Conservation (phyloP, 1,140 invertebrate genomes). For the Leptinotarsa undecemlineata region DNA sequence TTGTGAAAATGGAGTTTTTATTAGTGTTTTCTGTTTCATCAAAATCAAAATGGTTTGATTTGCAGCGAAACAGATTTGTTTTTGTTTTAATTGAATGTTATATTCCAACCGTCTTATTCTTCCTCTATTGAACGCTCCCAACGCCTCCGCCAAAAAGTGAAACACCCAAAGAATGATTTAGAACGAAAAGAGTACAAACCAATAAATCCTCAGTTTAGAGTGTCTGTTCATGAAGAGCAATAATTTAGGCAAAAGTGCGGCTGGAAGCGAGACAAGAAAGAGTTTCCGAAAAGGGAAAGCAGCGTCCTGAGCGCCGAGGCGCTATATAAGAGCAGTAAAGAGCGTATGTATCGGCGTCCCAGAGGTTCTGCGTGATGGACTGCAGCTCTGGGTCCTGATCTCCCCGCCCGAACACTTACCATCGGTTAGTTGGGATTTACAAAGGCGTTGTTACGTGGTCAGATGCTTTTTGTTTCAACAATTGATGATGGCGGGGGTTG, state of each 20-base stretch:
- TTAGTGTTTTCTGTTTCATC: too few species aligned
- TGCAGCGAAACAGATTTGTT: too few species aligned
- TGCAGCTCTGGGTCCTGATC: conserved; percentile 11
- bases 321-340: conserved; percentile 18
- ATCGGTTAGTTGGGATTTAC: conserved; percentile 27
- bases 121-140: too few species aligned
- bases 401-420: conserved; percentile 13
- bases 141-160: too few species aligned
- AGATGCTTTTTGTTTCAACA: not conserved
- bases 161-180: too few species aligned
- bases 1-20: too few species aligned
- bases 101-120: too few species aligned
- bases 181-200: not conserved
- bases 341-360: conserved; percentile 19
- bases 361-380: conserved; percentile 20
- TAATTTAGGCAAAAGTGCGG: conserved; percentile 19
- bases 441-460: not conserved
- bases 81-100: too few species aligned
- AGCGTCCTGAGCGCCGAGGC: conserved; percentile 10
- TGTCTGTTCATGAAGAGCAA: conserved; percentile 26
- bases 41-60: too few species aligned
- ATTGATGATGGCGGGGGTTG: not conserved
- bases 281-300: conserved; percentile 22
- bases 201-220: not conserved
- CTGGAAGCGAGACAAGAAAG: conserved; percentile 13